A percentile compares a stretch with the other conserved stretches of the same genome.
Conservation (phyloP, 2,888 invertebrate genomes). For the Timandra comae region DNA sequence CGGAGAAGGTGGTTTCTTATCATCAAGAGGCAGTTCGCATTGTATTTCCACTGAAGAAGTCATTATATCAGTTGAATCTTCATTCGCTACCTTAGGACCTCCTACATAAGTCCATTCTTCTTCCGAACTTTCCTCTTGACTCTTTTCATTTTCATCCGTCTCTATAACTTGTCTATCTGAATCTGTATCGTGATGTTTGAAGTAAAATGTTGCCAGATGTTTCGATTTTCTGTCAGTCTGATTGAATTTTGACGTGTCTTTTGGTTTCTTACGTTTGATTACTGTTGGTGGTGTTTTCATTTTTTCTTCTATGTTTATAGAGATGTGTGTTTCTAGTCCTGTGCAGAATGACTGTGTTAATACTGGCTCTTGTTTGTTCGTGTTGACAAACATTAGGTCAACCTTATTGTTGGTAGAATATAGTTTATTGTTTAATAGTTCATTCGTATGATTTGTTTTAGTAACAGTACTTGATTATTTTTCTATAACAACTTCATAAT, state of each 20-base stretch:
- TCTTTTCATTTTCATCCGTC: conserved; percentile 64
- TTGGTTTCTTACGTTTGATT: conserved; percentile 70
- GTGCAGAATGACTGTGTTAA: conserved; percentile 27
- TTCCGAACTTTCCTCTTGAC: conserved; percentile 67
- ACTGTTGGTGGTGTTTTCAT: conserved; percentile 63
- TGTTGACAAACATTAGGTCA: conserved; percentile 13
- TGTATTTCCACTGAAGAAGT: conserved; percentile 70
- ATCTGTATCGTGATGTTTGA: conserved; percentile 91
- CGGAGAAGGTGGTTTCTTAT: conserved; percentile 45
- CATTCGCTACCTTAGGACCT: conserved; percentile 58
- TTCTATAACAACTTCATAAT: too few relatives aligned
- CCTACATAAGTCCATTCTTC: conserved; percentile 82
- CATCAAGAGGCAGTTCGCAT: conserved; percentile 58
- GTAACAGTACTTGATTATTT: too few relatives aligned
- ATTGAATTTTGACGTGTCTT: conserved; percentile 79
- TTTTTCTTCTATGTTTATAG: conserved; percentile 39
- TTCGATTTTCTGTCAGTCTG: conserved; percentile 87
- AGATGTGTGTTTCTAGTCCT: conserved; percentile 47
- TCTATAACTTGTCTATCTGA: conserved; percentile 82
- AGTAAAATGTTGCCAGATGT: conserved; percentile 90
- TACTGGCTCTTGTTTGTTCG: conserved; percentile 10
- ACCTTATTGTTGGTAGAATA: too few relatives aligned
- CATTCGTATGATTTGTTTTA: too few relatives aligned
- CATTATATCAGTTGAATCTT: conserved; percentile 70
- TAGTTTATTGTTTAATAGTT: too few relatives aligned